phyloP scores from a whole-genome alignment of 2,797 vertebrate species.

The Takifugu rubripes region DNA sequence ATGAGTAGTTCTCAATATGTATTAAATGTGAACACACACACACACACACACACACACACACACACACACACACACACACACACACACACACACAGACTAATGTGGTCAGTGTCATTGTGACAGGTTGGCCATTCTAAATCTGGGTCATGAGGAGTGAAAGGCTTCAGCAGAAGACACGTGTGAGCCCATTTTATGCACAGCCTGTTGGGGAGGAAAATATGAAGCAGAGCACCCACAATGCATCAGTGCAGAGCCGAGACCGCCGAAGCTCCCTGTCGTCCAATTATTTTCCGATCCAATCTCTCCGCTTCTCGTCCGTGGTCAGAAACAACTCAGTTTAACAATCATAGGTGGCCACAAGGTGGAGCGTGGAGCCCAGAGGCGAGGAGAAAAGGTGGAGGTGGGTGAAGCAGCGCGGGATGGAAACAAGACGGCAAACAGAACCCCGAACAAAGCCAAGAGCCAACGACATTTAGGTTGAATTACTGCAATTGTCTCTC shows the following conservation, averaged over 20 bases:
- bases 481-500: no score
- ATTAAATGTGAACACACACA: no score
- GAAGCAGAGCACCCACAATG: conserved; percentile 7
- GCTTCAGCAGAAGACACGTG: conserved; percentile 28
- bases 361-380: background rate
- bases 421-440: background rate
- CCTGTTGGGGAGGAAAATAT: conserved; percentile 1
- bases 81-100: conserved; percentile 34
- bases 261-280: conserved; percentile 32
- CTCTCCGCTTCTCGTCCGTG: conserved; percentile 16
- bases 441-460: background rate
- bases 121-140: conserved; percentile 23
- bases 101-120: conserved; percentile 30
- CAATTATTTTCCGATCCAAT: conserved; percentile 45
- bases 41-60: conserved; percentile 13
- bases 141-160: conserved; percentile 24
- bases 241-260: conserved; percentile 17
- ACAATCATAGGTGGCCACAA: conserved; percentile 4
- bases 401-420: no score
- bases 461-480: background rate
- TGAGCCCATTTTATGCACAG: conserved; percentile 4
- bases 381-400: background rate
- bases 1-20: no score
- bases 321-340: conserved; percentile 27
- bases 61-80: conserved; percentile 27